Evolutionary conservation across 2,797 vertebrate genomes (phyloP).

Genomic region (Notolepis coatsorum): DNA sequence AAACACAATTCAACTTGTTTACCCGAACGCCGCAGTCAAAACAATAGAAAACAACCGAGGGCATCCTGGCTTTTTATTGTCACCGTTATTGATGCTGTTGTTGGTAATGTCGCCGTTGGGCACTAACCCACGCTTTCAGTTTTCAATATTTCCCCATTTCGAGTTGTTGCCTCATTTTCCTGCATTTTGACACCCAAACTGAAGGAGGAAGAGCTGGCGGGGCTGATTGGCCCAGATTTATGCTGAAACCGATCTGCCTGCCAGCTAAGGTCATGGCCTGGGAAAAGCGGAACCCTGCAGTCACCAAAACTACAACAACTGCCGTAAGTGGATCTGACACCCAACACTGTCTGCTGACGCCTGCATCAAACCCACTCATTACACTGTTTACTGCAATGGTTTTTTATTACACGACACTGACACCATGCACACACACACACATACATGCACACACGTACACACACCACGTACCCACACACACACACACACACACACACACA

Average conservation of each 20-base stretch:
- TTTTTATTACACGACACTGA: conserved; percentile 53
- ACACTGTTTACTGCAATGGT: conserved; percentile 62
- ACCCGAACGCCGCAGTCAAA: conserved; percentile 34
- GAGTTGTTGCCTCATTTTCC: conserved; percentile 1
- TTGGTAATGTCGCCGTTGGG: too few species aligned
- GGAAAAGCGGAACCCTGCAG: conserved; percentile 53
- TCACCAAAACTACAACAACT: conserved; percentile 53
- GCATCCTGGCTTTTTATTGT: conserved; percentile 2
- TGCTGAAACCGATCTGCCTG: conserved; percentile 62
- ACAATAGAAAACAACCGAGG: conserved; percentile 38
- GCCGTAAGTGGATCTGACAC: conserved; percentile 65
- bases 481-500: too few species aligned
- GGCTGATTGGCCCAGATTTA: conserved; percentile 45
- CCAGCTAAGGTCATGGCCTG: conserved; percentile 67
- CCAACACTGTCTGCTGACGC: conserved; percentile 45
- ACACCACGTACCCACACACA: too few species aligned
- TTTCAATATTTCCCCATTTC: too few species aligned
- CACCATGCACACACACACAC: not conserved
- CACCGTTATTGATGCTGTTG: conserved; percentile 5
- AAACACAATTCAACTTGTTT: conserved; percentile 54
- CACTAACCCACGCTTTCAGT: too few species aligned
- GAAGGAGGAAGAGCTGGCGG: conserved; percentile 39
- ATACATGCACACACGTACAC: too few species aligned
- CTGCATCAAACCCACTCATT: conserved; percentile 56
- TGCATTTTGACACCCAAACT: conserved; percentile 29